These are phyloP conservation scores for Porites cylindrica DNA, from an alignment of 92 coral and sea anemone species.

Conservation along the genomic window DNA sequence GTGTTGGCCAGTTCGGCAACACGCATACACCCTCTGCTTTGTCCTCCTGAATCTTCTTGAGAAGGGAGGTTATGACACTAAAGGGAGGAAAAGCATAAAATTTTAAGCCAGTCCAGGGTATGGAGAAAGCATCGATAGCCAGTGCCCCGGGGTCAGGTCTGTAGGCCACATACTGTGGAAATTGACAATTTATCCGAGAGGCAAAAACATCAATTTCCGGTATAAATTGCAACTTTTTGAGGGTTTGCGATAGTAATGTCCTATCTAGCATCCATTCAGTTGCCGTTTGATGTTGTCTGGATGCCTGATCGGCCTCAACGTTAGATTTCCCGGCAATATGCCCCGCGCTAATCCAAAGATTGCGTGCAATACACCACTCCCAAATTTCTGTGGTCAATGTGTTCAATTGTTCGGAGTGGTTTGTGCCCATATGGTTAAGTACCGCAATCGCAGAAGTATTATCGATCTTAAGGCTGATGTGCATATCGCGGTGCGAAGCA, in stretches of 20 bases:
- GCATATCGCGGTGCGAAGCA: neutral
- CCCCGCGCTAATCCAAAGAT: slow-evolving; percentile 52
- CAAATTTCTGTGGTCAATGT: slow-evolving; percentile 37
- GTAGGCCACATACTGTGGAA: slow-evolving; percentile 9
- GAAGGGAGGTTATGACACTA: slow-evolving; percentile 20
- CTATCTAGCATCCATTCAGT: slow-evolving; percentile 37
- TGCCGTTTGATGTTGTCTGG: slow-evolving; percentile 16
- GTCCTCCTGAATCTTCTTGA: slow-evolving; percentile 41
- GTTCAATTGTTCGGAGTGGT: slow-evolving; percentile 49
- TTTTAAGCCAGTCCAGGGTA: slow-evolving; percentile 19
- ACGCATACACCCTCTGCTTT: slow-evolving; percentile 50
- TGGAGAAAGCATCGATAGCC: slow-evolving; percentile 17
- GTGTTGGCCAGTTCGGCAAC: slow-evolving; percentile 66
- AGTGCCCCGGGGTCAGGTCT: slow-evolving; percentile 11
- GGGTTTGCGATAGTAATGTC: neutral
- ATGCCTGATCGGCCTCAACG: slow-evolving; percentile 26
- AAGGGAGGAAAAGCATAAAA: slow-evolving; percentile 53
- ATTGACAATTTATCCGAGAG: slow-evolving; percentile 14
- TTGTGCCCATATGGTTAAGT: slow-evolving; percentile 68
- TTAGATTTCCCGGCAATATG: slow-evolving; percentile 61
- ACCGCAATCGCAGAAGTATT: slow-evolving; percentile 55
- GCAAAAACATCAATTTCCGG: slow-evolving; percentile 9
- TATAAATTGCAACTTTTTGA: neutral
- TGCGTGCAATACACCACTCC: slow-evolving; percentile 60
- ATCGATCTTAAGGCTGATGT: slow-evolving; percentile 16